Evolutionary conservation across 1,140 invertebrate species (phyloP).

Genomic region (Coelopa frigida): DNA sequence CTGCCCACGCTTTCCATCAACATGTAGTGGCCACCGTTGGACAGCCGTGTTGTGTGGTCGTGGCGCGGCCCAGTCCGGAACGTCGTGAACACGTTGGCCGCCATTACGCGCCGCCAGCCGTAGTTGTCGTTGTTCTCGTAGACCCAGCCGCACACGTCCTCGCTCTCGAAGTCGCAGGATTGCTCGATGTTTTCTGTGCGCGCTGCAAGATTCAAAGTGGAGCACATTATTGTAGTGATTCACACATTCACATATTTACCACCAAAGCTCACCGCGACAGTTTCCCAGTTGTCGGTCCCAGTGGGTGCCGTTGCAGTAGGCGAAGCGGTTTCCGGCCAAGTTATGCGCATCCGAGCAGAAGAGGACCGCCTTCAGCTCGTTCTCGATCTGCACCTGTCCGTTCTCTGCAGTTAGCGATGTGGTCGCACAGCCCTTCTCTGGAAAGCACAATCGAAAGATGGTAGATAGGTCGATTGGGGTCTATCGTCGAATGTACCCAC

Average conservation of each 20-base stretch:
- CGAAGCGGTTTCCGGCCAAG: constrained; percentile 19
- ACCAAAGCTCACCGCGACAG: constrained; percentile 22
- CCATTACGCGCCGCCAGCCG: constrained; percentile 26
- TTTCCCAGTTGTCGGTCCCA: constrained; percentile 34
- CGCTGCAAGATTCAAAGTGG: constrained; percentile 1
- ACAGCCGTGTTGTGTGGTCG: constrained; percentile 30
- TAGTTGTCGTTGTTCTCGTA: constrained; percentile 4
- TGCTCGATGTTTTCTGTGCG: constrained; percentile 13
- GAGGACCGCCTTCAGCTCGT: constrained; percentile 9
- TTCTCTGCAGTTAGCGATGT: constrained; percentile 2
- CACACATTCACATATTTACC: too few relatives aligned
- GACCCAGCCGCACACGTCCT: constrained; percentile 33
- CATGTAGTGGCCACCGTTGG: constrained; percentile 35
- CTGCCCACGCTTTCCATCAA: constrained; percentile 23
- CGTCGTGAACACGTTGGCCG: constrained; percentile 15
- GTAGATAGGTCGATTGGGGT: not conserved
- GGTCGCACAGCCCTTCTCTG: constrained; percentile 19
- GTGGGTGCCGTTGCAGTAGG: constrained; percentile 27
- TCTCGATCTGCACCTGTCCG: constrained; percentile 8
- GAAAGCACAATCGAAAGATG: constrained; percentile 5
- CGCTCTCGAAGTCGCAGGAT: constrained; percentile 35
- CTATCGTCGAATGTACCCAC: constrained; percentile 6
- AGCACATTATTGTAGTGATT: too few relatives aligned
- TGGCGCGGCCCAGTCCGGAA: constrained; percentile 30
- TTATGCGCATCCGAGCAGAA: constrained; percentile 25